phyloP scores from a whole-genome alignment of 2,113 vertebrate species.

The Genyomyrus donnyi region DNA sequence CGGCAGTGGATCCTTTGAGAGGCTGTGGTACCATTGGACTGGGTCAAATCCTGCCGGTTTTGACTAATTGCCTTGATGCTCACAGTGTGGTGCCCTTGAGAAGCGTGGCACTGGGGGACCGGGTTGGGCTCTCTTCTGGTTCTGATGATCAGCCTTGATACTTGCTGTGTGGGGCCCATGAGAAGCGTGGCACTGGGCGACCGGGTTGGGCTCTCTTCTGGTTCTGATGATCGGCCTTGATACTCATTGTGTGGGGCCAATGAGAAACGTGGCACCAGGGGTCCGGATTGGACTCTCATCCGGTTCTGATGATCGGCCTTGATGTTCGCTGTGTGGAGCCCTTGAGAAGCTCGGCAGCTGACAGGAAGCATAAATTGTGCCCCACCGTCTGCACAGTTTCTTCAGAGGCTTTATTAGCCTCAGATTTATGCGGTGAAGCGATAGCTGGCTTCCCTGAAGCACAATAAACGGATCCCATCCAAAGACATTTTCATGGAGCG shows the following conservation, averaged over 20 bases:
- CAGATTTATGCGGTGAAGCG: conserved; percentile 10
- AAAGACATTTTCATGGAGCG: background rate
- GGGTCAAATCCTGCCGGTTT: background rate
- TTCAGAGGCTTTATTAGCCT: conserved; percentile 16
- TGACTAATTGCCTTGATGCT: background rate
- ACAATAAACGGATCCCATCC: conserved; percentile 9
- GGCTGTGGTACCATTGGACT: background rate
- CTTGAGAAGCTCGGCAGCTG: background rate
- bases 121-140: background rate
- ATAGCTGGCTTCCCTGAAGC: background rate
- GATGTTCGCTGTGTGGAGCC: background rate
- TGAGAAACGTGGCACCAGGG: background rate
- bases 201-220: background rate
- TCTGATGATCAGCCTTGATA: background rate
- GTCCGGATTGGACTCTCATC: background rate
- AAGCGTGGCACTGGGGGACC: background rate
- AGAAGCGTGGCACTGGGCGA: background rate
- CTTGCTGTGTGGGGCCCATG: background rate
- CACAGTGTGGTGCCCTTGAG: background rate
- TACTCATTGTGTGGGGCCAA: background rate
- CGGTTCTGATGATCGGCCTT: background rate
- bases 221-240: background rate
- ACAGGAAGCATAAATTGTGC: conserved; percentile 4
- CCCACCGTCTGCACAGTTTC: background rate
- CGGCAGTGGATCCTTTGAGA: background rate